Conservation (phyloP, 1,140 invertebrate species). For the Bombus breviceps region DNA sequence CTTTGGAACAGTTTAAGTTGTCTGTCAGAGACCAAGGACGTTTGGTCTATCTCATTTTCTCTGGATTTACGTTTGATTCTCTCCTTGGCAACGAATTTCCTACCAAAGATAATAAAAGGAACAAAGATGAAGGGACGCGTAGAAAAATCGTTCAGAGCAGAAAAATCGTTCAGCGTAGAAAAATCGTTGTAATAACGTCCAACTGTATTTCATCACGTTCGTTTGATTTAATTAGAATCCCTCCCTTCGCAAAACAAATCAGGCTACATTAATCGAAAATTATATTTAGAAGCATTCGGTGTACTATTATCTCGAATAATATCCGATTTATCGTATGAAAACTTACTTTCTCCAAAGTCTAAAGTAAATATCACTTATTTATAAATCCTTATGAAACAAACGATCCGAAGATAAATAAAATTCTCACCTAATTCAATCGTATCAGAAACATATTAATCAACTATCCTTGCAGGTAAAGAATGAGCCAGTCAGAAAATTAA, state of each 20-base stretch:
- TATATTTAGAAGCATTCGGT: not conserved
- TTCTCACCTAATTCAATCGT: not conserved
- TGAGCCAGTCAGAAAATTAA: not conserved
- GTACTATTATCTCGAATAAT: not conserved
- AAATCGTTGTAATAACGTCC: not conserved
- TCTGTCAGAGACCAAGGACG: not conserved
- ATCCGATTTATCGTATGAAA: not conserved
- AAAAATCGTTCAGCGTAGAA: slow-evolving; percentile 7
- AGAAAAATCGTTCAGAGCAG: not conserved
- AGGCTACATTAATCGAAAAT: not conserved
- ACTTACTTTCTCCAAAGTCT: not conserved
- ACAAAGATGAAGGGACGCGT: not conserved
- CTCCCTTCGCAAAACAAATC: not conserved
- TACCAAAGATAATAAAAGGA: slow-evolving; percentile 1
- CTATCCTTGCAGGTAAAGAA: not conserved
- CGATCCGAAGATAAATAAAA: not conserved
- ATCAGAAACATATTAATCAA: not conserved
- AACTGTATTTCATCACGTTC: not conserved
- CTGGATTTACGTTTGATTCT: slow-evolving; percentile 15
- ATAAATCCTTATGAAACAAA: not conserved
- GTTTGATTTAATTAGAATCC: not conserved
- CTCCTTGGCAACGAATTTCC: not conserved
- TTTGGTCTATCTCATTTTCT: slow-evolving; percentile 16
- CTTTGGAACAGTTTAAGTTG: not conserved
- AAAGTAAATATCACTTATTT: not conserved